Percentiles rank a stretch among this genome's conserved stretches.
Conservation (phyloP, 2,888 invertebrate species). For the Cloeon dipterum region DNA sequence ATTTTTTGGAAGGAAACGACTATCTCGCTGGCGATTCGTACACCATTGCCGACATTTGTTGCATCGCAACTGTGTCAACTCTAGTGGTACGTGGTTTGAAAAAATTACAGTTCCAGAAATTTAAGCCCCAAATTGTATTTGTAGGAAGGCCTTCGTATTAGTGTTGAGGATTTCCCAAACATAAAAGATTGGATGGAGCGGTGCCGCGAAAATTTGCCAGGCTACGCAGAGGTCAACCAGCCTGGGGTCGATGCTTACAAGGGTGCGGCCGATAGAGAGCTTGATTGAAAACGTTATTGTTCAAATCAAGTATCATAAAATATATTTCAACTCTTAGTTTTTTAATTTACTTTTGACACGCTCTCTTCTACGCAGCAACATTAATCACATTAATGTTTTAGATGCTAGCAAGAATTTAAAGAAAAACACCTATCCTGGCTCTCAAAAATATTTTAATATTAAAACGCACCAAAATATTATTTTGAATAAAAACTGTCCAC, state of each 20-base stretch:
- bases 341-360: too few relatives aligned
- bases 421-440: too few relatives aligned
- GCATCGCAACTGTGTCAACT: slow-evolving; percentile 29
- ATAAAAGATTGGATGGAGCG: slow-evolving; percentile 31
- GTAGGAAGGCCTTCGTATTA: background rate
- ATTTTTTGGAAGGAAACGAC: slow-evolving; percentile 28
- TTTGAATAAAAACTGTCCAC: too few relatives aligned
- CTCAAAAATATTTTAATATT: too few relatives aligned
- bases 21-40: slow-evolving; percentile 35
- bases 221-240: slow-evolving; percentile 12
- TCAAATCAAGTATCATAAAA: too few relatives aligned
- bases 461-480: too few relatives aligned
- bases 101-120: slow-evolving; percentile 12
- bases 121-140: background rate
- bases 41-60: slow-evolving; percentile 38
- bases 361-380: too few relatives aligned
- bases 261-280: slow-evolving; percentile 1
- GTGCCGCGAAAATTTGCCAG: slow-evolving; percentile 28
- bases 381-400: too few relatives aligned
- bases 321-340: too few relatives aligned
- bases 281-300: slow-evolving; percentile 1
- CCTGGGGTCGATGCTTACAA: slow-evolving; percentile 3
- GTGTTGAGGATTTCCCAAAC: slow-evolving; percentile 21
- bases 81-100: slow-evolving; percentile 31
- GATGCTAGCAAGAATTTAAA: too few relatives aligned